phyloP scores from a whole-genome alignment of 2,113 vertebrate species.

The Nerophis lumbriciformis region DNA sequence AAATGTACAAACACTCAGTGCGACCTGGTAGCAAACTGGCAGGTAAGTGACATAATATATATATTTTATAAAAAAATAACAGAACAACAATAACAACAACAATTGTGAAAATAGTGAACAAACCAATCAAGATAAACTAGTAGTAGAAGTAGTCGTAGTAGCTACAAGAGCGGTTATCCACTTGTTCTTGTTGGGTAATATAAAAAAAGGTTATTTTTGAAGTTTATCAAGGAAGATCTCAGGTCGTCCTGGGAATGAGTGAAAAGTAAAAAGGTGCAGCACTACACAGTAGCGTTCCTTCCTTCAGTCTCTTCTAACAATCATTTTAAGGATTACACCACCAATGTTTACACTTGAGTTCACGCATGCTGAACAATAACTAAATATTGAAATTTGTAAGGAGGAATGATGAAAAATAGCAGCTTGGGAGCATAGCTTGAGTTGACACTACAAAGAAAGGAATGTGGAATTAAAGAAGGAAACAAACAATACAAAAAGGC shows the following conservation, averaged over 20 bases:
- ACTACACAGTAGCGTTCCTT: constrained; percentile 76
- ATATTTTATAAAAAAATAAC: constrained; percentile 20
- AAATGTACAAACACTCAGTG: constrained; percentile 71
- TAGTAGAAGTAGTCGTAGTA: neutral
- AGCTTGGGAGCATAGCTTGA: constrained; percentile 72
- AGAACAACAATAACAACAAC: constrained; percentile 30
- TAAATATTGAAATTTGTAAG: constrained; percentile 47
- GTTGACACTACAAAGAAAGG: constrained; percentile 49
- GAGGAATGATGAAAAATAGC: constrained; percentile 68
- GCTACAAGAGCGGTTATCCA: neutral
- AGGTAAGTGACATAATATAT: constrained; percentile 46
- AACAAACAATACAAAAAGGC: constrained; percentile 55
- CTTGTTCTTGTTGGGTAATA: neutral
- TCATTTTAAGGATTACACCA: constrained; percentile 33
- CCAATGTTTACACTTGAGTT: constrained; percentile 18
- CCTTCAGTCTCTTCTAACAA: constrained; percentile 45
- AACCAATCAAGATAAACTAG: neutral
- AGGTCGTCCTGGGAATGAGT: constrained; percentile 30
- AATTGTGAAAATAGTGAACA: constrained; percentile 8
- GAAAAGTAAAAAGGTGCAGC: constrained; percentile 51
- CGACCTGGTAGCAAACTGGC: constrained; percentile 48
- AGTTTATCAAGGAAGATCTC: neutral
- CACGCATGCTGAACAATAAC: neutral
- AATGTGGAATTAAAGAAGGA: constrained; percentile 51
- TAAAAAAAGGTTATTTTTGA: neutral